Evolutionary conservation across 2,888 invertebrate genomes (phyloP).

Genomic region (Nemotelus pantherinus): DNA sequence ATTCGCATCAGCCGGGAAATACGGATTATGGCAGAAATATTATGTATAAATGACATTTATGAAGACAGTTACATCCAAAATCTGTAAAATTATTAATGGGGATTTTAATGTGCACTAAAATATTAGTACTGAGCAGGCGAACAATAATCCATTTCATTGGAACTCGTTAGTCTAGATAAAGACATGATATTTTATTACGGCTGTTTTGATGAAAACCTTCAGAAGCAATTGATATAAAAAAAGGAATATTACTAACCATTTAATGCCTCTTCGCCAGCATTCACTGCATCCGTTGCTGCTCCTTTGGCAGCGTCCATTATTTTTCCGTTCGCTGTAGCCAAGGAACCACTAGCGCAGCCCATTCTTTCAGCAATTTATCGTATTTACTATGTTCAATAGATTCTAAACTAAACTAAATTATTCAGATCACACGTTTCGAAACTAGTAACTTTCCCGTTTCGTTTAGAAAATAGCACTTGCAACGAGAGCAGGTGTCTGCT

Average conservation of each 20-base stretch:
- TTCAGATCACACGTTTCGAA: neutral
- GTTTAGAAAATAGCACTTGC: neutral
- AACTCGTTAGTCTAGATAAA: too few relatives aligned
- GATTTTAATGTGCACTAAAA: too few relatives aligned
- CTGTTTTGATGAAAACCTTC: too few relatives aligned
- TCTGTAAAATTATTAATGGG: too few relatives aligned
- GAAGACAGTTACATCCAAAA: too few relatives aligned
- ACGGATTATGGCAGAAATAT: too few relatives aligned
- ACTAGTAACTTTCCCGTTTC: neutral
- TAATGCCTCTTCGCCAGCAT: conserved; percentile 50
- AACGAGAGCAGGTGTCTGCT: conserved; percentile 13
- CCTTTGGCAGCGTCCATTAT: conserved; percentile 50
- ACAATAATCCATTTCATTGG: too few relatives aligned
- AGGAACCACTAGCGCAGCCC: conserved; percentile 54
- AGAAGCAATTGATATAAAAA: too few relatives aligned
- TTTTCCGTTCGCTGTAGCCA: conserved; percentile 49
- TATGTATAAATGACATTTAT: too few relatives aligned
- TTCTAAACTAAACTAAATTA: conserved; percentile 18
- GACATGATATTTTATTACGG: too few relatives aligned
- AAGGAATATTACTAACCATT: conserved; percentile 48
- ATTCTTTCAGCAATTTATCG: conserved; percentile 38
- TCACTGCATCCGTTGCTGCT: conserved; percentile 50
- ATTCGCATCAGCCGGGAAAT: too few relatives aligned
- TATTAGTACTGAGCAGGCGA: too few relatives aligned
- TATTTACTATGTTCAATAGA: conserved; percentile 21